These are phyloP conservation scores for Tachina lurida DNA, from an alignment of 2,888 invertebrate species.

Conservation along the genomic window DNA sequence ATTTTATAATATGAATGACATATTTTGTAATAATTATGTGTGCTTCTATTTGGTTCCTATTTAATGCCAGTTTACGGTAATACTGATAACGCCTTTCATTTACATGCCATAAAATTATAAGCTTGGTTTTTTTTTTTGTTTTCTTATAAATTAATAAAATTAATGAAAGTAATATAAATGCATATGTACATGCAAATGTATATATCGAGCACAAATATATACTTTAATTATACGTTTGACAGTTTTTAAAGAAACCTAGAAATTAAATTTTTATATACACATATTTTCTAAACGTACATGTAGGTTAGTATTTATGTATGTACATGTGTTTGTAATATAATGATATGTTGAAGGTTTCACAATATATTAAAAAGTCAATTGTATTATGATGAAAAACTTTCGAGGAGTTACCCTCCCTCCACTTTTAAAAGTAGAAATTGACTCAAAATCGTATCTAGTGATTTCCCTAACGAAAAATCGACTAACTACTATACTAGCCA, in stretches of 20 bases:
- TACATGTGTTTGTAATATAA: background rate
- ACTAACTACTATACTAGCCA: no score
- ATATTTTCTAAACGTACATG: background rate
- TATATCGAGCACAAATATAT: no score
- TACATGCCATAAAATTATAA: background rate
- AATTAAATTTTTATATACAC: no score
- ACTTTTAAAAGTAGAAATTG: no score
- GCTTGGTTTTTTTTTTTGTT: no score
- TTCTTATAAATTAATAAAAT: no score
- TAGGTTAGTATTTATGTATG: background rate
- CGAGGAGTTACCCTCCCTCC: no score
- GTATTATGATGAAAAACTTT: no score
- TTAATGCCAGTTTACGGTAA: constrained; percentile 4
- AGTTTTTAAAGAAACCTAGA: background rate
- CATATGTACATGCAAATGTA: no score
- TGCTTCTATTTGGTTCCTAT: background rate
- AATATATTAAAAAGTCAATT: background rate
- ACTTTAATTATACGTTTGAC: constrained; percentile 1
- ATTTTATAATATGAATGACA: constrained; percentile 8
- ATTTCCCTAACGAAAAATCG: no score
- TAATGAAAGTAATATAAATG: no score
- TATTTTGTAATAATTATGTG: constrained; percentile 5
- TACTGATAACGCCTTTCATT: constrained; percentile 32
- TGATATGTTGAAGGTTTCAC: background rate
- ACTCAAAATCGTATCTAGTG: no score